Evolutionary conservation across 2,113 vertebrate genomes (phyloP).

Genomic region (Larimichthys polyactis): DNA sequence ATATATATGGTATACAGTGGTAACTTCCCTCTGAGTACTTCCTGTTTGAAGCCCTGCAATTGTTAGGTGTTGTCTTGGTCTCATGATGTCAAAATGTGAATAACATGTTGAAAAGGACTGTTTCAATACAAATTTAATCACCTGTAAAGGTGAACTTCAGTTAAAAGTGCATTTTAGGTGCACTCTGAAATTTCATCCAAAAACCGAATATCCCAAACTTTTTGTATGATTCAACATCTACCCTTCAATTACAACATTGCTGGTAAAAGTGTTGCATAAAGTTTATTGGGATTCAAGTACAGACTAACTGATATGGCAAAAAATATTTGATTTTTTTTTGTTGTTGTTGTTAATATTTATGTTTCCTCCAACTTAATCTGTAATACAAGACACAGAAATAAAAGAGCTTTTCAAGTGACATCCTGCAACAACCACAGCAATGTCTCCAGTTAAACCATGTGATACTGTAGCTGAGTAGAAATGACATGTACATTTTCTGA

Average conservation of each 20-base stretch:
- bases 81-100: no score
- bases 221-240: not conserved
- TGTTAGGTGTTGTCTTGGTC: no score
- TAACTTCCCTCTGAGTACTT: no score
- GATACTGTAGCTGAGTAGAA: not conserved
- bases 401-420: not conserved
- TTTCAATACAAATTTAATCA: no score
- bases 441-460: not conserved
- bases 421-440: slow-evolving; percentile 39
- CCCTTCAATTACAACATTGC: not conserved
- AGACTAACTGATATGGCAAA: not conserved
- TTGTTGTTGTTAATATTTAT: no score
- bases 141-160: no score
- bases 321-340: not conserved
- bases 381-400: not conserved
- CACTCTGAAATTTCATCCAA: no score
- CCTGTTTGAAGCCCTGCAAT: no score
- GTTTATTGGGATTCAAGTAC: not conserved
- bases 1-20: no score
- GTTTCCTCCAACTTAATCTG: not conserved
- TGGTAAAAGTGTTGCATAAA: not conserved
- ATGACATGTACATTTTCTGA: not conserved
- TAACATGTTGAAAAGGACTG: no score
- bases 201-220: no score
- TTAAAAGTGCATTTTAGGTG: no score